Evolutionary conservation across 2,113 vertebrate species (phyloP).

Genomic region (Ranitomeya imitator): DNA sequence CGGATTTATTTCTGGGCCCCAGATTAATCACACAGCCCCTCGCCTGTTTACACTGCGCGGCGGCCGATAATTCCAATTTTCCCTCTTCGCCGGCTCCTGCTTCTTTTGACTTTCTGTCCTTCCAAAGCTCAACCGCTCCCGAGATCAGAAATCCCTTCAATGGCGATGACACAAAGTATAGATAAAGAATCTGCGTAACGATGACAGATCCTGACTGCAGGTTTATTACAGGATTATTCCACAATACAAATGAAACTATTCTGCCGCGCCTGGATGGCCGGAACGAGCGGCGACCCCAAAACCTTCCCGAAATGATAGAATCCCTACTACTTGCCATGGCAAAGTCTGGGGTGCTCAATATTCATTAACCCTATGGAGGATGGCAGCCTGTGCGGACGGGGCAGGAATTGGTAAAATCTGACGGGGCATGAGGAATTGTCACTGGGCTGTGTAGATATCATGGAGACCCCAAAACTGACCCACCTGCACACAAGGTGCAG

Average conservation of each 20-base stretch:
- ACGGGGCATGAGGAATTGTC: too few species aligned
- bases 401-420: too few species aligned
- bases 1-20: constrained; percentile 71
- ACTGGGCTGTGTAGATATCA: too few species aligned
- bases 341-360: background rate
- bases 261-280: too few species aligned
- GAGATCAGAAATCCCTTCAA: background rate
- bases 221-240: background rate
- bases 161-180: background rate
- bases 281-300: background rate
- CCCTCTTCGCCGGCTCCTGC: background rate
- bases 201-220: background rate
- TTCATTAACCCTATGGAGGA: background rate
- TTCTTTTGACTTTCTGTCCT: background rate
- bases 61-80: constrained; percentile 7
- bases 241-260: background rate
- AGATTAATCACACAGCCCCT: constrained; percentile 69
- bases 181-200: background rate
- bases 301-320: background rate
- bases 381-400: too few species aligned
- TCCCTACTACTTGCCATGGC: background rate
- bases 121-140: background rate
- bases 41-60: constrained; percentile 33
- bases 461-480: too few species aligned
- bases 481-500: too few species aligned